Evolutionary conservation across 1,140 invertebrate species (phyloP).

Genomic region (Leptinotarsa lineolata): DNA sequence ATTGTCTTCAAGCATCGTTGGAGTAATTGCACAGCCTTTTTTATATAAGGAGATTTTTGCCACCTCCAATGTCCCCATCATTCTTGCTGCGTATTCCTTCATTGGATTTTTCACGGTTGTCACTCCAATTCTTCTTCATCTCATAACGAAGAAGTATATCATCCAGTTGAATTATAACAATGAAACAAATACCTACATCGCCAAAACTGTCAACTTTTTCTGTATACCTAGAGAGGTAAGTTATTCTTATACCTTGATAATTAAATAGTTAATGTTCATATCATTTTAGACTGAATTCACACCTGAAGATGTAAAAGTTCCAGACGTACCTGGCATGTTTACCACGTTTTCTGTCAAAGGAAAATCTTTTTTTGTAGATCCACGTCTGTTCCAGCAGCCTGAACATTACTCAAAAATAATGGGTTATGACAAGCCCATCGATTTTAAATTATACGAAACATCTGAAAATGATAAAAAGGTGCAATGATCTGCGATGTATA

Average conservation of each 20-base stretch:
- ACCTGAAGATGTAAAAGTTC: conserved; percentile 74
- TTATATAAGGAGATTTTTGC: conserved; percentile 66
- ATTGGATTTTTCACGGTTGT: conserved; percentile 80
- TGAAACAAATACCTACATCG: conserved; percentile 67
- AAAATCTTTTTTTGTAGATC: conserved; percentile 76
- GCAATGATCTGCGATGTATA: not conserved
- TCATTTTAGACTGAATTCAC: conserved; percentile 72
- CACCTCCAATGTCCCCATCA: conserved; percentile 60
- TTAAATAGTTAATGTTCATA: not conserved
- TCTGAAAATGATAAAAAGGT: conserved; percentile 10
- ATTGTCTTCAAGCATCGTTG: conserved; percentile 71
- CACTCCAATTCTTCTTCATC: conserved; percentile 82
- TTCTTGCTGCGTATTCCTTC: conserved; percentile 66
- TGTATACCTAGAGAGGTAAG: conserved; percentile 65
- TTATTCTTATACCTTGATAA: not conserved
- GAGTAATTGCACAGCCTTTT: conserved; percentile 73
- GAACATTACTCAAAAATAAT: conserved; percentile 82
- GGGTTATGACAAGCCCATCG: conserved; percentile 88
- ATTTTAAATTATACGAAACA: conserved; percentile 64
- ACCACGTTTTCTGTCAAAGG: conserved; percentile 74
- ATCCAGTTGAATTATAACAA: conserved; percentile 74
- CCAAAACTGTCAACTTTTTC: conserved; percentile 72
- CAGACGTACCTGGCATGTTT: conserved; percentile 80
- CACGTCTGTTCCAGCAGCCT: conserved; percentile 67
- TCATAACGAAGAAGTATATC: conserved; percentile 85